Percentiles rank a stretch among this genome's conserved stretches.
These are phyloP conservation scores for Cheilosia pagana DNA, from an alignment of 2,888 invertebrate species.

Conservation along the genomic window DNA sequence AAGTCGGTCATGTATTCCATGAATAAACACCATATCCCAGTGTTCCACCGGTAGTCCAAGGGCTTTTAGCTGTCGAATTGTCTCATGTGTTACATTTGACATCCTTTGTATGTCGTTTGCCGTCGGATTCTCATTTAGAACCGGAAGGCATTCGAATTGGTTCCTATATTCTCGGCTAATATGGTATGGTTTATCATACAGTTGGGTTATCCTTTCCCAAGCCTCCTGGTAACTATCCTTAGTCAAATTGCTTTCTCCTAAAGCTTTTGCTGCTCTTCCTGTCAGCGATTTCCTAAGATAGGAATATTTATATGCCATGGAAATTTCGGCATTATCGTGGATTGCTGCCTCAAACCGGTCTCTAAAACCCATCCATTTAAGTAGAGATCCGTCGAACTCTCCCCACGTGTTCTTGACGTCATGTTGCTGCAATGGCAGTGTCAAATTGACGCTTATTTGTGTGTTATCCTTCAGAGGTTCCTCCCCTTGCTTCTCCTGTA, in stretches of 20 bases:
- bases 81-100: neutral
- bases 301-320: neutral
- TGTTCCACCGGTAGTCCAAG: neutral
- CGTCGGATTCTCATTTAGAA: neutral
- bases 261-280: neutral
- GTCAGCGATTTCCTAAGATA: neutral
- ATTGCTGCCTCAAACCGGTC: neutral
- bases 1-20: neutral
- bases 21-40: neutral
- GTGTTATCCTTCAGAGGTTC: neutral
- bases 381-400: neutral
- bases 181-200: neutral
- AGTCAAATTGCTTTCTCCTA: conserved; percentile 1
- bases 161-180: neutral
- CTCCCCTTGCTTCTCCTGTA: neutral
- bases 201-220: neutral
- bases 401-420: neutral
- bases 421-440: neutral
- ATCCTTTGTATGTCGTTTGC: neutral
- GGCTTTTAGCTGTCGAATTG: neutral
- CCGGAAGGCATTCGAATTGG: neutral
- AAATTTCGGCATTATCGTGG: neutral
- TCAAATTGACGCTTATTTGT: neutral
- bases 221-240: conserved; percentile 13
- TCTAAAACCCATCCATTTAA: neutral